A percentile compares a stretch with the other conserved stretches of the same genome.
Evolutionary conservation across 1,140 invertebrate genomes (phyloP).

Genomic region (Cryptotermes secundus): DNA sequence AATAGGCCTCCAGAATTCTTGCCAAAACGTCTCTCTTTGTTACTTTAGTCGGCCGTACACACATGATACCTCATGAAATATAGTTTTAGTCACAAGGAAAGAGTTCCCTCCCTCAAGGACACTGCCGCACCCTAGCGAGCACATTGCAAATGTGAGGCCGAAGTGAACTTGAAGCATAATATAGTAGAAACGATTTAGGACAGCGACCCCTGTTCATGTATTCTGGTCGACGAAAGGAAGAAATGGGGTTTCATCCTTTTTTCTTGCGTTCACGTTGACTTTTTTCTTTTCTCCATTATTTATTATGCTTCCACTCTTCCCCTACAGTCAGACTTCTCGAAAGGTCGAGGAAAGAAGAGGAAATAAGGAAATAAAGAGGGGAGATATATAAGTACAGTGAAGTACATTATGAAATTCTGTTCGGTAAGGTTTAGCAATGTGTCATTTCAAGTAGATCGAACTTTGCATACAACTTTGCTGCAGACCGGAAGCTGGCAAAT

Average conservation of each 20-base stretch:
- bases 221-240: constrained; percentile 3
- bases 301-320: not conserved
- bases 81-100: too few relatives aligned
- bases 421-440: not conserved
- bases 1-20: too few relatives aligned
- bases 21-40: too few relatives aligned
- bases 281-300: constrained; percentile 14
- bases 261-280: not conserved
- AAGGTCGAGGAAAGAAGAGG: not conserved
- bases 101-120: not conserved
- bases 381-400: not conserved
- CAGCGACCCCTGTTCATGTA: not conserved
- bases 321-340: not conserved
- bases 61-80: too few relatives aligned
- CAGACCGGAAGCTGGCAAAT: too few relatives aligned
- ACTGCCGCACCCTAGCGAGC: not conserved
- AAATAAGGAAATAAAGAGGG: not conserved
- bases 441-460: not conserved
- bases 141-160: not conserved
- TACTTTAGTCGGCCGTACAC: too few relatives aligned
- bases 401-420: not conserved
- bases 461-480: too few relatives aligned
- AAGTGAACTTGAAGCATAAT: constrained; percentile 3
- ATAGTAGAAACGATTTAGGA: not conserved
- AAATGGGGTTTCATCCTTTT: not conserved